phyloP scores from a whole-genome alignment of 35 echinoderm and acorn worm species.

The Patiria miniata region DNA sequence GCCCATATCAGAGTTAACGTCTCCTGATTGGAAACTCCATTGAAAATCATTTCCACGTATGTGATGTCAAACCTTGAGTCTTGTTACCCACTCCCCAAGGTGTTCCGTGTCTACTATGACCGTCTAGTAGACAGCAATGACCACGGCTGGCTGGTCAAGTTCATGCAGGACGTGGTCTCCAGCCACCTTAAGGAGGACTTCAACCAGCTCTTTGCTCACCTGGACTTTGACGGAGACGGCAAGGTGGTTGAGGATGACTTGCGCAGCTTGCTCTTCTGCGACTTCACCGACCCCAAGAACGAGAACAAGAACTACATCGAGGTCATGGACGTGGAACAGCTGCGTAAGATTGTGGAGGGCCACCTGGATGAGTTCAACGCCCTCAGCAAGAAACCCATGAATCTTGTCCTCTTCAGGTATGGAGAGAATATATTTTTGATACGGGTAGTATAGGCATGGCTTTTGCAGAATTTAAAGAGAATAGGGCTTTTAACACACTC shows the following conservation, averaged over 20 bases:
- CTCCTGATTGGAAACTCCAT: too few relatives aligned
- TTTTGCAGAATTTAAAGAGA: background rate
- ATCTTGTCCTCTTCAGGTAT: slow-evolving; percentile 97
- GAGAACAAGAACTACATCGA: slow-evolving; percentile 99
- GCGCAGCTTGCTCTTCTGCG: slow-evolving; percentile 92
- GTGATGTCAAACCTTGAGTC: too few relatives aligned
- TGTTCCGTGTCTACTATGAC: slow-evolving; percentile 97
- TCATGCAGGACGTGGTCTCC: slow-evolving; percentile 52
- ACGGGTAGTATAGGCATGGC: background rate
- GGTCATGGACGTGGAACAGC: slow-evolving; percentile 71
- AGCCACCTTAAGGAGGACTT: slow-evolving; percentile 87
- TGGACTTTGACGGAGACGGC: slow-evolving; percentile 74
- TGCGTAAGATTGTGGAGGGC: slow-evolving; percentile 77
- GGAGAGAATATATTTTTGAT: background rate
- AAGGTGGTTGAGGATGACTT: slow-evolving; percentile 95
- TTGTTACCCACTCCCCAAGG: too few relatives aligned
- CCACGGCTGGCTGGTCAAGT: slow-evolving; percentile 74
- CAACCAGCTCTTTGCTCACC: slow-evolving; percentile 76
- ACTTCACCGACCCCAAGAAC: slow-evolving; percentile 95
- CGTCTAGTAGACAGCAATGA: slow-evolving; percentile 88
- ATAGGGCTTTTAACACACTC: too few relatives aligned
- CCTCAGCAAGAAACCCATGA: slow-evolving; percentile 98
- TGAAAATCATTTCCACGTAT: too few relatives aligned
- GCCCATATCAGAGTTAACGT: too few relatives aligned
- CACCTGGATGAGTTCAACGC: slow-evolving; percentile 96